These are phyloP conservation scores for Maccullochella peelii DNA, from an alignment of 2,113 vertebrate species.

Conservation along the genomic window DNA sequence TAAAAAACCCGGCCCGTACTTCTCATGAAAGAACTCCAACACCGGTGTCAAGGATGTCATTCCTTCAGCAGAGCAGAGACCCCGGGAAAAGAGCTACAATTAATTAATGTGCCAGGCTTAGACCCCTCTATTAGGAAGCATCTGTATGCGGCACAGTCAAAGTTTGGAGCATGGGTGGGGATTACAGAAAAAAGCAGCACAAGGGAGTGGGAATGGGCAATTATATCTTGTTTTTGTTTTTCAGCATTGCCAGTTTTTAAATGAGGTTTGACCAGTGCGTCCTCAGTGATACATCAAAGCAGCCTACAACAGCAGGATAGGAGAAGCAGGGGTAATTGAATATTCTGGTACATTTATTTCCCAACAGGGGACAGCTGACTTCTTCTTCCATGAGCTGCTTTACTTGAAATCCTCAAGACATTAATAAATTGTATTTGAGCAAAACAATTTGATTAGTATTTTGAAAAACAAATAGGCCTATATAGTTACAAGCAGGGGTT, in stretches of 20 bases:
- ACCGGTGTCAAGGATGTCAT: constrained; percentile 57
- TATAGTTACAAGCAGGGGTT: background rate
- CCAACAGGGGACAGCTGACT: constrained; percentile 67
- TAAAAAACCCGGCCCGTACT: constrained; percentile 23
- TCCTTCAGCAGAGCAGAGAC: constrained; percentile 38
- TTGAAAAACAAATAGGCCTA: constrained; percentile 45
- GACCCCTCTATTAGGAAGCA: constrained; percentile 35
- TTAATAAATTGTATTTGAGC: constrained; percentile 34
- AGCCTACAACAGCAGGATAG: constrained; percentile 46
- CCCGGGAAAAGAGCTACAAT: constrained; percentile 45
- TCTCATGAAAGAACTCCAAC: constrained; percentile 30
- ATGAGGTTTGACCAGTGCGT: constrained; percentile 78
- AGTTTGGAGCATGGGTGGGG: constrained; percentile 8
- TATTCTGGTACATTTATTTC: constrained; percentile 70
- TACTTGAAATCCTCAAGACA: constrained; percentile 46
- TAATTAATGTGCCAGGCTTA: constrained; percentile 57
- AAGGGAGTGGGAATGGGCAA: constrained; percentile 58
- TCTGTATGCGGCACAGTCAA: constrained; percentile 31
- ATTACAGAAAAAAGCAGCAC: constrained; percentile 59
- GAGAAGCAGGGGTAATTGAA: constrained; percentile 70
- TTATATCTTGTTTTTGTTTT: constrained; percentile 81
- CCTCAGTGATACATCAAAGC: constrained; percentile 71
- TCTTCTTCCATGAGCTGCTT: constrained; percentile 13
- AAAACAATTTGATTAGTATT: constrained; percentile 44
- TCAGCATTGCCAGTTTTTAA: constrained; percentile 66